Evolutionary conservation across 2,113 vertebrate species (phyloP).

Genomic region (Prochilodus magdalenae): DNA sequence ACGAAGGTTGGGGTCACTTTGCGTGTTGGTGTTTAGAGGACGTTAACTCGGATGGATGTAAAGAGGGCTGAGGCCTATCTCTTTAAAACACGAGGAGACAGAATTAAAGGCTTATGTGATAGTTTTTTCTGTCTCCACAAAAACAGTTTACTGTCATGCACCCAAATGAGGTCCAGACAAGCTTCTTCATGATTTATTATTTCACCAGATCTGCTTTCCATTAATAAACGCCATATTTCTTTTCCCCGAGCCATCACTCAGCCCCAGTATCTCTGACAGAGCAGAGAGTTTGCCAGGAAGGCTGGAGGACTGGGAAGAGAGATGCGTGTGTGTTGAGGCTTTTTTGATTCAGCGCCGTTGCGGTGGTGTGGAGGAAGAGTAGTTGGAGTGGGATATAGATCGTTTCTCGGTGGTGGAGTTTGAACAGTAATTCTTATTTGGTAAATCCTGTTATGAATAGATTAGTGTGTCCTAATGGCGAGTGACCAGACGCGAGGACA

Average conservation of each 20-base stretch:
- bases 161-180: slow-evolving; percentile 54
- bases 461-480: slow-evolving; percentile 9
- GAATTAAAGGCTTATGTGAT: slow-evolving; percentile 22
- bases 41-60: not conserved
- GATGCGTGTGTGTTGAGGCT: slow-evolving; percentile 4
- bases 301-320: slow-evolving; percentile 44
- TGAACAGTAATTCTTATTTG: slow-evolving; percentile 23
- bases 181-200: slow-evolving; percentile 55
- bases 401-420: not conserved
- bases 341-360: not conserved
- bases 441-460: slow-evolving; percentile 27
- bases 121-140: slow-evolving; percentile 30
- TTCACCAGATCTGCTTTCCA: slow-evolving; percentile 52
- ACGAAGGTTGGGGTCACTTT: not conserved
- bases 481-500: not conserved
- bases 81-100: slow-evolving; percentile 31
- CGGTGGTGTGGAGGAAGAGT: not conserved
- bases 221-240: slow-evolving; percentile 26
- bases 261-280: slow-evolving; percentile 36
- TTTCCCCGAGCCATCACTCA: slow-evolving; percentile 17
- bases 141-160: slow-evolving; percentile 42
- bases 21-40: not conserved
- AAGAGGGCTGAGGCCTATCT: slow-evolving; percentile 22
- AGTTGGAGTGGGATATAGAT: not conserved
- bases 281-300: slow-evolving; percentile 19